A percentile compares a stretch with the other conserved stretches of the same genome.
Evolutionary conservation across 2,113 vertebrate species (phyloP).

Genomic region (Myanophis thanlyinensis): DNA sequence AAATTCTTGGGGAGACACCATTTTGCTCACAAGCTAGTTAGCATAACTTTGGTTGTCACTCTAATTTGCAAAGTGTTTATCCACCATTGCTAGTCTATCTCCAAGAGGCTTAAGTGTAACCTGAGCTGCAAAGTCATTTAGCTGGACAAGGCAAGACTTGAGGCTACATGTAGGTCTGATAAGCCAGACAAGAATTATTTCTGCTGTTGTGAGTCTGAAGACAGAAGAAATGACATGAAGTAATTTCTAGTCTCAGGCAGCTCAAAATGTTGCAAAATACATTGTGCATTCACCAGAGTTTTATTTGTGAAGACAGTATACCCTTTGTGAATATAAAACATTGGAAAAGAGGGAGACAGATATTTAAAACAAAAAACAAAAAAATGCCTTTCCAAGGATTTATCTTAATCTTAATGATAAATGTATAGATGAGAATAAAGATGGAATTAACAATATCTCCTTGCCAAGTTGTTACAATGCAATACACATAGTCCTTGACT

Average conservation of each 20-base stretch:
- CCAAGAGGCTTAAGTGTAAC: not conserved
- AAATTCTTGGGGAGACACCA: not conserved
- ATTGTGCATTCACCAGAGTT: not conserved
- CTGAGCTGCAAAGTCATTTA: not conserved
- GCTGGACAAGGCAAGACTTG: not conserved
- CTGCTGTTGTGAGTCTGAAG: not conserved
- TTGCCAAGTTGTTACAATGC: not conserved
- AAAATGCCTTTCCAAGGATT: not conserved
- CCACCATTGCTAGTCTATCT: not conserved
- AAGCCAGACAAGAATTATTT: not conserved
- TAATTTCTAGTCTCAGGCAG: not conserved
- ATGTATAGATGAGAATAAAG: not conserved
- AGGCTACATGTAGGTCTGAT: not conserved
- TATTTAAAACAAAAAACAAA: too few species aligned
- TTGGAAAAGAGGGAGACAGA: not conserved
- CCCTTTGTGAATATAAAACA: not conserved
- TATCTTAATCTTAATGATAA: not conserved
- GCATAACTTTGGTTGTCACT: not conserved
- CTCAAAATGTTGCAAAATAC: not conserved
- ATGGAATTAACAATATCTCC: not conserved
- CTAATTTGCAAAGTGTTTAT: not conserved
- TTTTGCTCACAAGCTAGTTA: not conserved
- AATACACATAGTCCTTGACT: not conserved
- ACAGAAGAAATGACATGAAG: not conserved
- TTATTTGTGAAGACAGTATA: not conserved